Evolutionary conservation across 2,797 vertebrate genomes (phyloP), one percentile per base, ranked within the genome.

Genomic region (Aythya fuligula): DNA sequence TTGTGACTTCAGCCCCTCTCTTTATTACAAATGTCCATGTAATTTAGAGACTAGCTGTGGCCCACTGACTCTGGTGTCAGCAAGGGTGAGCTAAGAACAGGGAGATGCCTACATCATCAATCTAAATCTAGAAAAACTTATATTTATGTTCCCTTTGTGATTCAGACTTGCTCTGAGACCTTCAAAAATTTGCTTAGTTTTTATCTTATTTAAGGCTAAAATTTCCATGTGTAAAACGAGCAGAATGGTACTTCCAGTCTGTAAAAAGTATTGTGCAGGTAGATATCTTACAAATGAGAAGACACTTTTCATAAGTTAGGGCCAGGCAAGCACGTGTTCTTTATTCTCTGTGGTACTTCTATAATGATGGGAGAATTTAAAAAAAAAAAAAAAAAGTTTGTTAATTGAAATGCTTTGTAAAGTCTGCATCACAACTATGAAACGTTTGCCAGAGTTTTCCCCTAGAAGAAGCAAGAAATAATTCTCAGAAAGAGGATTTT

Each of bases 121-220:
- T 39, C 34, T 54, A 60, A 53, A 53, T 58, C 45, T 72, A 71
- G 38, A 34, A 34, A 86, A 75, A 19, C 4, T 43, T 43, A 2
- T 22, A 14, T 69, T 91, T 8, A 0, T 13, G 3, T 84, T 86
- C 34, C 6, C 14, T 86, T 79, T 90, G 32, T 73, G 24, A 43
- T 36, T 25, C 0, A 62, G 27, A 8, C 9, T 79, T 72, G 21
- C 8, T 85, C 27, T 53, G 41, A 5, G 10, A 60, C 32, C 39
- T 74, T 79, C 39, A 69, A 45, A 71, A 78, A 12, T 22, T 53
- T 58, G 3, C 8, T 5, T 11, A 38, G 36, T 69, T 19, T 19
- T 75, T 0, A 0, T 69, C 21, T 75, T 0, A 0, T 72, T 24
- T 56, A 66, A 79, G 57, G 10, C 70, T 28, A 12, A 86, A 27